These are phyloP conservation scores for Emydocephalus ijimae DNA, from an alignment of 2,113 vertebrate species.

Conservation along the genomic window DNA sequence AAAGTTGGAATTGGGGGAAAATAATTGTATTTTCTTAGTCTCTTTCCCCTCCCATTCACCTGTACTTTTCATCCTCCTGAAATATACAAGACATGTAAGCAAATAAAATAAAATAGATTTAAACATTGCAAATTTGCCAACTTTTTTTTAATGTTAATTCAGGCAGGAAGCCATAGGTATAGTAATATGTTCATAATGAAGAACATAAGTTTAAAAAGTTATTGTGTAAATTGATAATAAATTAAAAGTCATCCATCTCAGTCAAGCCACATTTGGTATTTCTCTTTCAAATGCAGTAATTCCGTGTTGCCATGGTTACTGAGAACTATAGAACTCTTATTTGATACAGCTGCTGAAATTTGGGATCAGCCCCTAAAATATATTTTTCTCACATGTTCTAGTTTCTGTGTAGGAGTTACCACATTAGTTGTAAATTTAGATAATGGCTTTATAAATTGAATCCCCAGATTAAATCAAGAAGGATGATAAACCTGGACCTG, in stretches of 20 bases:
- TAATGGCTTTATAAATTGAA: conserved; percentile 24
- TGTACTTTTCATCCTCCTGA: not conserved
- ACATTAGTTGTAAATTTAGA: conserved; percentile 39
- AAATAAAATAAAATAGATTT: conserved; percentile 6
- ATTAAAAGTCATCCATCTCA: conserved; percentile 27
- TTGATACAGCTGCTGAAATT: conserved; percentile 55
- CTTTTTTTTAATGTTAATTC: not conserved
- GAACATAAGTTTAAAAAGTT: conserved; percentile 39
- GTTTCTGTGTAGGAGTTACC: conserved; percentile 24
- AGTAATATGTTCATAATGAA: not conserved
- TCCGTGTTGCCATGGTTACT: conserved; percentile 58
- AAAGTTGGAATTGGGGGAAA: not conserved
- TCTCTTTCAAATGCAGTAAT: conserved; percentile 47
- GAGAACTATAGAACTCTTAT: conserved; percentile 43
- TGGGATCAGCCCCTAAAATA: conserved; percentile 54
- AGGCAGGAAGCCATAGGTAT: not conserved
- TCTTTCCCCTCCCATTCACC: not conserved
- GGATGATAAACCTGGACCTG: not conserved
- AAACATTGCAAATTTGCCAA: conserved; percentile 16
- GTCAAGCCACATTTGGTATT: conserved; percentile 46
- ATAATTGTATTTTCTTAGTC: not conserved
- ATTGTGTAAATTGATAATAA: conserved; percentile 39
- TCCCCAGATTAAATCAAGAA: not conserved
- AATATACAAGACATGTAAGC: conserved; percentile 2
- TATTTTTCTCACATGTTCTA: conserved; percentile 29